Conservation (phyloP, 1,140 invertebrate species). For the Hermetia illucens region DNA sequence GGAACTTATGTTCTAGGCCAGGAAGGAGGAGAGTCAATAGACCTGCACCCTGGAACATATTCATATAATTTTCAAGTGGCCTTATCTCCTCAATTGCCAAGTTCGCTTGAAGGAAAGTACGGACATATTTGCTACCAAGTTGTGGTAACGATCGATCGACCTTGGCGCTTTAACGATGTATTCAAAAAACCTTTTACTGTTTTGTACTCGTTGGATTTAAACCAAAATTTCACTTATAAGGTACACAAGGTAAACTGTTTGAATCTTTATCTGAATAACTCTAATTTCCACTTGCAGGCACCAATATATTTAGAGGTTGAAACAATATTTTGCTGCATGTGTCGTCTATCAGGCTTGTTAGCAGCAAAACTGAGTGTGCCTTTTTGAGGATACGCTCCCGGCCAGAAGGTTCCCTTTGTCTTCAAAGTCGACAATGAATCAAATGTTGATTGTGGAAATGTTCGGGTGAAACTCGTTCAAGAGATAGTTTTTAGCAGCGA, state of each 20-base stretch:
- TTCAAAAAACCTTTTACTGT: conserved; percentile 51
- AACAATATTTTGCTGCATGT: not conserved
- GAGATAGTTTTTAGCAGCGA: conserved; percentile 19
- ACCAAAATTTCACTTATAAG: conserved; percentile 21
- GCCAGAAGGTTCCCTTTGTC: not conserved
- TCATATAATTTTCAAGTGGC: conserved; percentile 36
- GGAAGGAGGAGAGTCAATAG: conserved; percentile 32
- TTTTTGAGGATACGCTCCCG: not conserved
- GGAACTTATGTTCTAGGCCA: no score
- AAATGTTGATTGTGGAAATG: conserved; percentile 26
- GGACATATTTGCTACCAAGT: conserved; percentile 47
- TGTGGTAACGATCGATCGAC: conserved; percentile 46
- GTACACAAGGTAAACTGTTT: not conserved
- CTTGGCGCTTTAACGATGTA: conserved; percentile 55
- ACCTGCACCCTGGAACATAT: conserved; percentile 35
- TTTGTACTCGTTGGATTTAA: conserved; percentile 51
- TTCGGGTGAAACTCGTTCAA: conserved; percentile 31
- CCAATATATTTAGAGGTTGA: not conserved
- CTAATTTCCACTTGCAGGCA: not conserved
- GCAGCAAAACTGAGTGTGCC: not conserved
- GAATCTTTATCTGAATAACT: conserved; percentile 33
- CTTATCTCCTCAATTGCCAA: conserved; percentile 37
- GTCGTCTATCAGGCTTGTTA: not conserved
- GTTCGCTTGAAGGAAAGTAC: conserved; percentile 51
- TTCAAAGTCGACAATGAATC: conserved; percentile 15